Base-by-base conservation (phyloP, 1,140 invertebrate genomes). In the Psilanteris sp. region DNA sequence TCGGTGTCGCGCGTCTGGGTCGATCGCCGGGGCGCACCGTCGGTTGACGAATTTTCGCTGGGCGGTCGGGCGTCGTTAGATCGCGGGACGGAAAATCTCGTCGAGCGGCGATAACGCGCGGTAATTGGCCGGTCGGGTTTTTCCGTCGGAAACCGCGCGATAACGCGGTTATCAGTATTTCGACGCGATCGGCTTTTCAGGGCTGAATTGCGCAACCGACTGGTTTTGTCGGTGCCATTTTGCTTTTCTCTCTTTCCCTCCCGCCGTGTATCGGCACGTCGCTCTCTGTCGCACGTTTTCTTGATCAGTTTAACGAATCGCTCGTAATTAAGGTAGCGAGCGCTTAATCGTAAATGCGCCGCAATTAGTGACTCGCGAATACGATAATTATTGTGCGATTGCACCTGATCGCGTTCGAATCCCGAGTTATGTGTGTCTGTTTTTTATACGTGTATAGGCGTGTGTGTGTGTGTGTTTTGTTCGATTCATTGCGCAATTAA, bases 331-430 rank as follows among this genome's bases (percentile, higher is more conserved):
- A 77, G 64, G 75, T 72, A 72, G 75, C 62, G 48, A 72, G 68
- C 64, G 62, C 39, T 73, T 77, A 77, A 77, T 77, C 62, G 74
- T 68, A 64, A 72, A 72, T 55, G 75, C 62, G 68, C 70, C 62
- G 75, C 75, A 77, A 77, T 77, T 77, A 77, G 75, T 77, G 75
- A 77, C 75, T 72, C 75, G 75, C 75, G 68, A 73, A 71, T 71
- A 77, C 75, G 75, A 77, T 77, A 77, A 77, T 77, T 73, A 77
- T 72, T 77, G 73, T 62, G 68, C 75, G 75, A 77, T 72, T 77
- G 75, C 75, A 77, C 67, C 68, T 77, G 75, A 77, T 77, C 75
- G 68, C 34, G 54, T 52, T 36, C 18, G 15, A 55, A 27, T 11
- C 29, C 20, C 22, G 59, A 41, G 59, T 66, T 71, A 70, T 31